These are phyloP conservation scores for Camptogramma bilineatum DNA, from an alignment of 2,888 invertebrate genomes.

Conservation along the genomic window DNA sequence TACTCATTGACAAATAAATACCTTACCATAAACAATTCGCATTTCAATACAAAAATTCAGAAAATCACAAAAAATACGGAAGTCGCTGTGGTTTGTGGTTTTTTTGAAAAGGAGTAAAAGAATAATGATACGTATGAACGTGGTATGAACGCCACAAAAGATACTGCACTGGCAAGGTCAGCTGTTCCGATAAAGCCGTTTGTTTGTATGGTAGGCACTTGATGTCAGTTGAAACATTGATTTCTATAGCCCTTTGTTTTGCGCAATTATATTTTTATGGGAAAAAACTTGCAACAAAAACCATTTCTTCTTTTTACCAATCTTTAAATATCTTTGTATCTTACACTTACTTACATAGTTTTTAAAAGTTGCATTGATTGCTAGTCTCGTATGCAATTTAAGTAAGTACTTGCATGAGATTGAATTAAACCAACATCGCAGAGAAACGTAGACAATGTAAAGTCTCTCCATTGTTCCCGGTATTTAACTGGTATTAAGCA, in stretches of 20 bases:
- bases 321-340: background rate
- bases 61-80: conserved; percentile 73
- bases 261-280: conserved; percentile 8
- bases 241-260: conserved; percentile 22
- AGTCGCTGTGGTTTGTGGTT: conserved; percentile 70
- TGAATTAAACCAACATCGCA: conserved; percentile 20
- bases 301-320: background rate
- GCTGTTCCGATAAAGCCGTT: conserved; percentile 40
- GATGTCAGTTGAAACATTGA: conserved; percentile 19
- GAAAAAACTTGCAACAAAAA: conserved; percentile 9
- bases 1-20: conserved; percentile 3
- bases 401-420: conserved; percentile 14
- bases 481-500: conserved; percentile 50
- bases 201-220: conserved; percentile 15
- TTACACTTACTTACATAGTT: background rate
- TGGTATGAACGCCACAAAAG: conserved; percentile 48
- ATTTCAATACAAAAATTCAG: conserved; percentile 49
- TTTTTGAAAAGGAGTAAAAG: conserved; percentile 55
- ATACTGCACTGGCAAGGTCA: conserved; percentile 48
- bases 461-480: conserved; percentile 39
- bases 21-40: conserved; percentile 36
- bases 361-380: conserved; percentile 8
- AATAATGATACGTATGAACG: conserved; percentile 45
- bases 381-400: conserved; percentile 2
- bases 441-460: conserved; percentile 39